Evolutionary conservation across 2,888 invertebrate genomes (phyloP), one percentile per base, ranked within the genome.

Genomic region (Cheilosia vulpina): DNA sequence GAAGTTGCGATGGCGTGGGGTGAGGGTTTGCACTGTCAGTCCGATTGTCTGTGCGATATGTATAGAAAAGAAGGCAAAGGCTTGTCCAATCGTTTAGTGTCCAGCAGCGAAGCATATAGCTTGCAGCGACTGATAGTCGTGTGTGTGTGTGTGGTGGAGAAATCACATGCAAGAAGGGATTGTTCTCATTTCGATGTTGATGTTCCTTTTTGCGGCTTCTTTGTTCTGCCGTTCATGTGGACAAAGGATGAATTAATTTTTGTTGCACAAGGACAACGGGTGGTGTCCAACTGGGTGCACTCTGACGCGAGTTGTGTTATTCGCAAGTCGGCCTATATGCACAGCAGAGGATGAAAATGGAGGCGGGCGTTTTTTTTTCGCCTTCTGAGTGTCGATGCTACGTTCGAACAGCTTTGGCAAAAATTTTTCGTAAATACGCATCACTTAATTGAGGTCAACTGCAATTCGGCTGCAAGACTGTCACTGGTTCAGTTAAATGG

Each of bases 71-170:
- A 65, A n/a, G 15, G 47, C 62, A 69, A 81, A 81, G 52, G 69
- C 55, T 50, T 47, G 62, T 68, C 53, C 79, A 73, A 79, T 73
- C 65, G 60, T 38, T 66, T 60, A 55, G 17, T 63, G 47, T 63
- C 63, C 47, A 71, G 34, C 53, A 21, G 63, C 19, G 68, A 69
- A 53, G 45, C 41, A 27, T 47, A 47, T 68, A 63, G 71, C 78
- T 65, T 13, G 11, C 4, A 55, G 71, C 78, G 13, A 34, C 31
- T 47, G 27, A 58, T 65, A 41, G 21, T 55, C 31, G 9, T 53
- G 34, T n/a, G 1, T 15, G 38, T 31, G 24, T 31, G 52, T 27
- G 52, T 13, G 47, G 7, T 24, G 17, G 17, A 77, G 41, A 43
- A 27, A 63, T 69, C 53, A 55, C 19, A 57, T 57, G 50, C 57